A percentile compares a stretch with the other conserved stretches of the same genome.
Evolutionary conservation across 2,113 vertebrate genomes (phyloP).

Genomic region (Toxotes chatareus): DNA sequence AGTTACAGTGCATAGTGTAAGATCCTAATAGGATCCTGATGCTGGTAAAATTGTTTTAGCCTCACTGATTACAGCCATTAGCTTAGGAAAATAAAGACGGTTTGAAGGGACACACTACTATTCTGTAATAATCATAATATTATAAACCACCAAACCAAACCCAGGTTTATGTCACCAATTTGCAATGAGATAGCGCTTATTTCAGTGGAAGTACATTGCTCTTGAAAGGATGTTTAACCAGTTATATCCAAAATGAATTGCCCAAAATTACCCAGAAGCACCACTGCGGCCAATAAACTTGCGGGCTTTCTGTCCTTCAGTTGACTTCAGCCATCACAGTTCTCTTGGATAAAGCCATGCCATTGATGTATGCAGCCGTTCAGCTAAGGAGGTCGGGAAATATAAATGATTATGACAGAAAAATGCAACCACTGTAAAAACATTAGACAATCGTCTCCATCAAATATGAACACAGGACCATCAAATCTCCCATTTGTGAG

Average conservation of each 20-base stretch:
- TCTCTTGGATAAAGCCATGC: conserved; percentile 14
- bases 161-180: not conserved
- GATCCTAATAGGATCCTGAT: not conserved
- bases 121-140: not conserved
- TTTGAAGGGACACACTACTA: not conserved
- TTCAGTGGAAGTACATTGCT: conserved; percentile 16
- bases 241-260: conserved; percentile 20
- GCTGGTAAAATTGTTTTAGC: not conserved
- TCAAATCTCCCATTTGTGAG: not conserved
- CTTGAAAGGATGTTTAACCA: conserved; percentile 4
- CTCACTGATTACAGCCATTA: not conserved
- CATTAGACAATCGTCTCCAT: conserved; percentile 14
- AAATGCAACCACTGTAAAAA: conserved; percentile 41
- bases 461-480: not conserved
- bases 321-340: conserved; percentile 29
- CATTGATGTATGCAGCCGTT: conserved; percentile 16
- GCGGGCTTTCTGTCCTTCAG: conserved; percentile 8
- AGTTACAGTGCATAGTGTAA: not conserved
- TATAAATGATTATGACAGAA: conserved; percentile 30
- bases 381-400: not conserved
- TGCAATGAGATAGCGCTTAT: not conserved
- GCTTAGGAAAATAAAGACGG: conserved; percentile 1
- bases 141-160: conserved; percentile 19
- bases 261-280: conserved; percentile 24
- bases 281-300: not conserved